Base-by-base conservation (phyloP, 2,797 vertebrate species). In the Sciurus vulgaris region DNA sequence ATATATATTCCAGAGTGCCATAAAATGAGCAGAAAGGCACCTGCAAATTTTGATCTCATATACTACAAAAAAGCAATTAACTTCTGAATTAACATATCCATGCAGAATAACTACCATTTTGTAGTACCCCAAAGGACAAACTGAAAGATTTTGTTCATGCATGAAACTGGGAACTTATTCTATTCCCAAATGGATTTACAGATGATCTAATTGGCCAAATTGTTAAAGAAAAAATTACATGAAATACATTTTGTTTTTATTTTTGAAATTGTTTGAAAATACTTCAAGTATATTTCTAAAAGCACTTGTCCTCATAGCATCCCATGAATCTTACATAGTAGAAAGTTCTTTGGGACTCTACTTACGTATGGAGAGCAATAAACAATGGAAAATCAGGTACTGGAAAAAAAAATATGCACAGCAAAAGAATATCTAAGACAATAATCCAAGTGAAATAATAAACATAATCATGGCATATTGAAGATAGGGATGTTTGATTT, bases 101-200 rank as follows among this genome's bases (percentile, higher is more conserved):
- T n/a, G 17, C 97, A 33, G 85, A 79, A 92, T 97, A 97, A 97
- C 90, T 97, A 86, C 94, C 38, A 96, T 92, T 96, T 94, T 70
- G 4, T 77, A 49, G 44, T 86, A 73, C 10, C 15, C 61, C 79
- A 81, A 84, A 97, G 84, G 35, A 90, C 54, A 73, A 22, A 63
- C 20, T 63, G 81, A 79, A 95, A 94, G 72, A 54, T 38, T 92
- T 26, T 84, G 8, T 85, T 81, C 12, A 1, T 89, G 49, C 26
- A 84, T 91, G 84, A 91, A 88, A 67, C 33, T 81, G 33, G 73
- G 70, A 96, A 86, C 30, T 95, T 72, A 76, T 18, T 90, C 87
- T 49, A 91, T 78, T 97, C 94, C 51, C 41, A 59, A 14, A 61
- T 74, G 65, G 22, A 63, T 69, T 86, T 61, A 87, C 51, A 49